Percentiles rank a stretch among this genome's conserved stretches.
Conservation (phyloP, 2,797 vertebrate genomes). For the Cottoperca gobio region DNA sequence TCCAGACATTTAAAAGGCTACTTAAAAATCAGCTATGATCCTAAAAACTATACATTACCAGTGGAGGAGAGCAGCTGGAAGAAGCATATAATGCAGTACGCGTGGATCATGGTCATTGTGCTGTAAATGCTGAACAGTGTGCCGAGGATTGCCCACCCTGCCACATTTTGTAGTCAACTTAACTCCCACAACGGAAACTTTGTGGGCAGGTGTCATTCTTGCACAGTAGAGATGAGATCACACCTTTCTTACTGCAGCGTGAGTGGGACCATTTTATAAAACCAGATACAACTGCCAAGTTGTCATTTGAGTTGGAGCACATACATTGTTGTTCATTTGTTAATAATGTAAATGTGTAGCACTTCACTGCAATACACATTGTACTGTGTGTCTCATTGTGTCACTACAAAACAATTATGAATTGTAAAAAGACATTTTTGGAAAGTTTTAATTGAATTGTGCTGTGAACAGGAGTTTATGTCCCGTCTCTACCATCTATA, state of each 20-base stretch:
- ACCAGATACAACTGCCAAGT: background rate
- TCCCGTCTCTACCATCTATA: background rate
- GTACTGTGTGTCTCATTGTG: background rate
- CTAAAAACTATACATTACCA: constrained; percentile 51
- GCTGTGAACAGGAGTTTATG: background rate
- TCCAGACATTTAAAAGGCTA: background rate
- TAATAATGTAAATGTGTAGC: background rate
- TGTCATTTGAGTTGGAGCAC: background rate
- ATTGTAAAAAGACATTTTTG: background rate
- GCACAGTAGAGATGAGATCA: background rate
- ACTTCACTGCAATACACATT: background rate
- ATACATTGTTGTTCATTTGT: background rate
- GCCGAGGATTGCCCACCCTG: background rate
- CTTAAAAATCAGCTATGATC: no score
- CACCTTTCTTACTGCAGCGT: constrained; percentile 7
- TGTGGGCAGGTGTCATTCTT: constrained; percentile 34
- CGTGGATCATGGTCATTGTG: constrained; percentile 33
- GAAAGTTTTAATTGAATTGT: background rate
- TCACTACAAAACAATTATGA: background rate
- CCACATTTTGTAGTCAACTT: constrained; percentile 12
- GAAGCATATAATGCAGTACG: constrained; percentile 12
- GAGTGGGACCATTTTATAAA: background rate
- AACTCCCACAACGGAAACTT: constrained; percentile 45
- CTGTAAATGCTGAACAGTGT: constrained; percentile 4
- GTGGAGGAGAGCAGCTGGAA: constrained; percentile 49